A percentile compares a stretch with the other conserved stretches of the same genome.
Evolutionary conservation across 2,888 invertebrate genomes (phyloP).

Genomic region (Perizoma flavofasciatum): DNA sequence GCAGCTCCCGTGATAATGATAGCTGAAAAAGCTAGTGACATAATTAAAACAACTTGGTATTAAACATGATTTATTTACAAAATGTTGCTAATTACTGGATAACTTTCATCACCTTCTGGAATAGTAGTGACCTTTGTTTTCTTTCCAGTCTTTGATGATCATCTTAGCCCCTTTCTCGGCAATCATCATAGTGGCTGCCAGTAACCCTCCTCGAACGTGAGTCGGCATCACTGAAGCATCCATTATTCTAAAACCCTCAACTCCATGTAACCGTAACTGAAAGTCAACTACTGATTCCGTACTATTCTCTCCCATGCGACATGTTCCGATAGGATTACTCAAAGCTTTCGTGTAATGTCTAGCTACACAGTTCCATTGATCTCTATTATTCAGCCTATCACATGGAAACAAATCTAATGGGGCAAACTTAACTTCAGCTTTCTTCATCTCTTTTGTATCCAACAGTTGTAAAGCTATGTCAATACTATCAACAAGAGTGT

Average conservation of each 20-base stretch:
- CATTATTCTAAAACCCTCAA: conserved; percentile 73
- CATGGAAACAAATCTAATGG: conserved; percentile 76
- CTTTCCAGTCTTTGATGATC: conserved; percentile 76
- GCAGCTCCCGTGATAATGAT: conserved; percentile 79
- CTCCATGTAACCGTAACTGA: conserved; percentile 68
- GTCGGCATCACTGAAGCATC: conserved; percentile 79
- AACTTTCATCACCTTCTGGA: conserved; percentile 48
- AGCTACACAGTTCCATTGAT: conserved; percentile 79
- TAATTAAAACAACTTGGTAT: conserved; percentile 78
- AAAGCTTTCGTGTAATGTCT: conserved; percentile 78
- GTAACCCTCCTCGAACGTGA: conserved; percentile 69
- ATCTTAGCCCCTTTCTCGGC: conserved; percentile 76
- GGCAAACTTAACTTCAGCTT: conserved; percentile 72
- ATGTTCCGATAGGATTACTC: conserved; percentile 75
- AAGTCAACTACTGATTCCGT: conserved; percentile 73
- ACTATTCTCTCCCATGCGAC: conserved; percentile 73
- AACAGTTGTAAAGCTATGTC: conserved; percentile 75
- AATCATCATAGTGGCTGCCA: conserved; percentile 76
- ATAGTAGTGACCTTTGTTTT: conserved; percentile 66
- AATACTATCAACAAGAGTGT: conserved; percentile 73
- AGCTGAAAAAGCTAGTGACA: conserved; percentile 78
- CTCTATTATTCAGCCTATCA: conserved; percentile 69
- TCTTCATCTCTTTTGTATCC: conserved; percentile 75
- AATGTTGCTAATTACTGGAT: conserved; percentile 12
- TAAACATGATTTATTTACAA: conserved; percentile 57